Conservation (phyloP, 2,888 invertebrate genomes). For the Neoaliturus tenellus region DNA sequence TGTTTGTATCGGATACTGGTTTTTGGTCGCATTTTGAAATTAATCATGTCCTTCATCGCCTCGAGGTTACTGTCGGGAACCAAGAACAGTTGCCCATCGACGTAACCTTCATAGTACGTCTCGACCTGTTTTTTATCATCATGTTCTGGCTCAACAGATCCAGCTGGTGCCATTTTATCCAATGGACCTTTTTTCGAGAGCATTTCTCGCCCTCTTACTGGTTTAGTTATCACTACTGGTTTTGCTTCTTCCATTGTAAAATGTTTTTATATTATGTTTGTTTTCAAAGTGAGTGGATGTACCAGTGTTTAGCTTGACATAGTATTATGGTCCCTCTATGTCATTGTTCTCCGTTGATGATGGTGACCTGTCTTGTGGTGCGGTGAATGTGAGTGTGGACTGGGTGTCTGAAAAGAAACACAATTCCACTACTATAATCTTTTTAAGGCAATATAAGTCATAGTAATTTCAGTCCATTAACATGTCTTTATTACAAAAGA, state of each 20-base stretch:
- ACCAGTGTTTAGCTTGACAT: too few species aligned
- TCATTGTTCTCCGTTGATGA: neutral
- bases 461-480: too few species aligned
- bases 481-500: too few species aligned
- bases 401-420: neutral
- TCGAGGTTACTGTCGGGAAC: conserved; percentile 32
- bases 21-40: conserved; percentile 27
- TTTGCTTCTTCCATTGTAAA: conserved; percentile 5
- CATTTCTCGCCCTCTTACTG: conserved; percentile 41
- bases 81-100: conserved; percentile 19
- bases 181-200: conserved; percentile 1
- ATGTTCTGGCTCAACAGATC: neutral
- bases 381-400: neutral
- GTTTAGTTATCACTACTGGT: conserved; percentile 6
- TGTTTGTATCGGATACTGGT: conserved; percentile 20
- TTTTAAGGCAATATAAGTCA: neutral
- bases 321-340: too few species aligned
- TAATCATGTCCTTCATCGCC: conserved; percentile 40
- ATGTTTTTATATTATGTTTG: too few species aligned
- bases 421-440: neutral
- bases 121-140: neutral
- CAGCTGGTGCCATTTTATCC: neutral
- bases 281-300: too few species aligned
- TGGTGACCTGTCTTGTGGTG: too few species aligned
- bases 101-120: conserved; percentile 34